Evolutionary conservation across 2,888 invertebrate genomes (phyloP), one percentile per base, ranked within the genome.

Genomic region (Diabrotica balteata): DNA sequence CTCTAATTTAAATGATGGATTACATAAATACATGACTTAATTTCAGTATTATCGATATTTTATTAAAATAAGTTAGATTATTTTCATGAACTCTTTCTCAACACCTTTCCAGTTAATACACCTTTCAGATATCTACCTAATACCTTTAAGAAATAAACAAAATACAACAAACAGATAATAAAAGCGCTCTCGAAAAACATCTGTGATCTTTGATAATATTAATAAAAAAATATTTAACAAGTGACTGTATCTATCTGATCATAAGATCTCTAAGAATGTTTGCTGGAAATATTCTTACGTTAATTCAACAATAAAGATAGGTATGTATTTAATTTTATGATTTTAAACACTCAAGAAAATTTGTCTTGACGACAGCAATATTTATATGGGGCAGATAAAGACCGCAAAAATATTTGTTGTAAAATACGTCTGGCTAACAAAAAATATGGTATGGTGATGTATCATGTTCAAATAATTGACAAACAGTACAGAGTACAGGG

Each of bases 191-290:
- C 51, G 10, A 44, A 60, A 60, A 60, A 60, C 43, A 60, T 60
- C 50, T 60, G 51, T 60, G 7, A 43, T 59, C 44, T 46, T 60
- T 60, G 60, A 60, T 60, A 60, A 60, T 52, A 51, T 49, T 60
- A 43, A 44, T 60, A 32, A 49, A 59, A 17, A 49, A 59, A 59
- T 61, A 47, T 62, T 62, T 62, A 62, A 54, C 53, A 46, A 46
- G 46, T 47, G 62, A 61, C 32, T 17, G 4, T 47, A 32, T 49
- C 47, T 59, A 49, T 59, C 59, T 32, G 59, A 59, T 59, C 47
- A 59, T 50, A 50, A 59, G 59, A 59, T 59, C 47, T 32, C 32
- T 59, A 17, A 42, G 43, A 43, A 8, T 59, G 49, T 59, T 59
- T 59, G n/a, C 49, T 59, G 8, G 32, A 32, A 49, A 59, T 8